Evolutionary conservation across 2,113 vertebrate genomes (phyloP).

Genomic region (Clarias magur): DNA sequence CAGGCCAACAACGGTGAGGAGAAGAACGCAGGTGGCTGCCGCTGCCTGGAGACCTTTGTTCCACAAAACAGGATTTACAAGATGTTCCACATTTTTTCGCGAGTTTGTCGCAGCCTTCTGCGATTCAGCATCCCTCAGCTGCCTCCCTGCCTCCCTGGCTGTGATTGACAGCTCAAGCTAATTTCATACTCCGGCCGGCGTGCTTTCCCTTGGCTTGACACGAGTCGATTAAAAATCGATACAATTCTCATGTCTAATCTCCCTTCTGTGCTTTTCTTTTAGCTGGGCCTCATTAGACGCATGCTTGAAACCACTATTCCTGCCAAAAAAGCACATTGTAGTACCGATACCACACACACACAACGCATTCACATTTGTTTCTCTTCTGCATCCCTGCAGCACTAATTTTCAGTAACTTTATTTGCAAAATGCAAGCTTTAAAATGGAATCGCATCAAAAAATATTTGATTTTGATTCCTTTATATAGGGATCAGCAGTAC

Average conservation of each 20-base stretch:
- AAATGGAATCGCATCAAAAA: not conserved
- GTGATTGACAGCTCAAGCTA: slow-evolving; percentile 58
- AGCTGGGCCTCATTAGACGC: slow-evolving; percentile 58
- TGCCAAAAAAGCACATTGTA: slow-evolving; percentile 44
- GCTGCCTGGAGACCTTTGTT: slow-evolving; percentile 29
- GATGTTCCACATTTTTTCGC: slow-evolving; percentile 27
- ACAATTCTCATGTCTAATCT: slow-evolving; percentile 62
- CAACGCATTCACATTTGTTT: not conserved
- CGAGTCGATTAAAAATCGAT: slow-evolving; percentile 64
- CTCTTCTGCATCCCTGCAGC: not conserved
- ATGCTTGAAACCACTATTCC: slow-evolving; percentile 46
- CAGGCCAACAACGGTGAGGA: slow-evolving; percentile 2
- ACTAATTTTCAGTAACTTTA: not conserved
- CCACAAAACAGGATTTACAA: slow-evolving; percentile 17
- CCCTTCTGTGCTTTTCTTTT: slow-evolving; percentile 53
- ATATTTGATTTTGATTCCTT: not conserved
- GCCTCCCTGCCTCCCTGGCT: not conserved
- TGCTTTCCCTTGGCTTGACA: slow-evolving; percentile 41
- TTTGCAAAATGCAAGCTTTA: not conserved
- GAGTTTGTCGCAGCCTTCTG: slow-evolving; percentile 9
- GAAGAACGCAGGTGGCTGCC: slow-evolving; percentile 34
- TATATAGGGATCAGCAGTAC: not conserved
- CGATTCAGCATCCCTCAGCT: not conserved
- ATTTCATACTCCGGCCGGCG: slow-evolving; percentile 52
- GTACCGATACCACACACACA: slow-evolving; percentile 23